Percentiles rank a stretch among this genome's conserved stretches.
Evolutionary conservation across 2,113 vertebrate species (phyloP).

Genomic region (Genyomyrus donnyi): DNA sequence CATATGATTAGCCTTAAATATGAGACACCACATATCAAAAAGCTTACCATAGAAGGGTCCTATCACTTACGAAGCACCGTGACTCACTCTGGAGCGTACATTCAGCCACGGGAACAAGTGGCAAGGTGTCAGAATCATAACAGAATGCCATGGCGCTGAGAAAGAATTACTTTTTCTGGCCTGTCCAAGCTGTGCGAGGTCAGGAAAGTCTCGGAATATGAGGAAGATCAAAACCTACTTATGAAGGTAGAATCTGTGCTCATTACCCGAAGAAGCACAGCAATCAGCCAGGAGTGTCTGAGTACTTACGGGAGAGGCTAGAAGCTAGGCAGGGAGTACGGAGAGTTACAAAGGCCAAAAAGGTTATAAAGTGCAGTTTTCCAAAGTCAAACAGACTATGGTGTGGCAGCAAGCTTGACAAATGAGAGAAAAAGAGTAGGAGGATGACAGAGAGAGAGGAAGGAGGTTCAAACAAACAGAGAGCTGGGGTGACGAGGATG

Average conservation of each 20-base stretch:
- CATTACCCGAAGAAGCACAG: not conserved
- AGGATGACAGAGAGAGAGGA: not conserved
- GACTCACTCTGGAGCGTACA: not conserved
- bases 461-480: not conserved
- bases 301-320: not conserved
- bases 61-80: not conserved
- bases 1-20: not conserved
- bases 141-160: not conserved
- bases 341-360: not conserved
- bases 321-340: not conserved
- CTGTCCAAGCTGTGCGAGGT: not conserved
- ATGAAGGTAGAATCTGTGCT: not conserved
- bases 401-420: not conserved
- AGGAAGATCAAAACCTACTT: not conserved
- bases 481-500: not conserved
- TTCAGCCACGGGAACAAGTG: not conserved
- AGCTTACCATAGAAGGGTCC: not conserved
- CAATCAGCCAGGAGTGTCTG: not conserved
- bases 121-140: not conserved
- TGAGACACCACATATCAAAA: not conserved
- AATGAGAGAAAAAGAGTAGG: not conserved
- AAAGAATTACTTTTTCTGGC: not conserved
- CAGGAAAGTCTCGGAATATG: not conserved
- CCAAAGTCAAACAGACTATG: not conserved
- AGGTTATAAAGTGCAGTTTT: not conserved